phyloP scores from a whole-genome alignment of 1,140 invertebrate species.

The Camponotus pennsylvanicus region DNA sequence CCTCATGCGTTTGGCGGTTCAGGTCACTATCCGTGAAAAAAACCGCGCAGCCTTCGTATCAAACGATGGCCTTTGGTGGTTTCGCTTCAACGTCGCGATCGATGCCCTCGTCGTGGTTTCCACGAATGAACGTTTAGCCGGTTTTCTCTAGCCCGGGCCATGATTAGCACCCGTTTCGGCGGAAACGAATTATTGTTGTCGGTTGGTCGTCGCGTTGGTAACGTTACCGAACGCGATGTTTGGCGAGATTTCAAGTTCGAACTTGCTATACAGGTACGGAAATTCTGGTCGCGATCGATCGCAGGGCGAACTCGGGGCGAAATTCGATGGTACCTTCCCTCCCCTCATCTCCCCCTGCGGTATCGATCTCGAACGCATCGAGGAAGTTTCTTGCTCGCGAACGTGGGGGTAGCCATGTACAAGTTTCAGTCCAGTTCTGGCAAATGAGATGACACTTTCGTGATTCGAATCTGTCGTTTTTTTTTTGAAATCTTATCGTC shows the following conservation, averaged over 20 bases:
- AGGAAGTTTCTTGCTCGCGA: constrained; percentile 48
- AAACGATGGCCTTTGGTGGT: constrained; percentile 10
- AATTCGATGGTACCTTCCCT: constrained; percentile 43
- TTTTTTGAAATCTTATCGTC: neutral
- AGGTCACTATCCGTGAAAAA: constrained; percentile 14
- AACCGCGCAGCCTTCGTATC: constrained; percentile 16
- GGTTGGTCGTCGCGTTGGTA: constrained; percentile 79
- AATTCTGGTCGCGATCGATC: constrained; percentile 65
- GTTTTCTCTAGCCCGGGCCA: constrained; percentile 64
- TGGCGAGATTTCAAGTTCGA: constrained; percentile 55
- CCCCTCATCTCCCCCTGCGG: neutral
- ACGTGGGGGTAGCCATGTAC: constrained; percentile 72
- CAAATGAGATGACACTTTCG: constrained; percentile 6
- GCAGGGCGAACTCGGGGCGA: constrained; percentile 45
- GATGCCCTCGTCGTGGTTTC: constrained; percentile 69
- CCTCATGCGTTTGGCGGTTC: neutral
- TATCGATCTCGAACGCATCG: constrained; percentile 32
- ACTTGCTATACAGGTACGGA: constrained; percentile 18
- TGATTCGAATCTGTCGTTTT: constrained; percentile 6
- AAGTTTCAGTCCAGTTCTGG: constrained; percentile 4
- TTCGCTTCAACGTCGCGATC: constrained; percentile 64
- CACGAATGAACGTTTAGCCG: constrained; percentile 70
- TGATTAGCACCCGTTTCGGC: constrained; percentile 75
- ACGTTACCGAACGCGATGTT: constrained; percentile 62
- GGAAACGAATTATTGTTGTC: constrained; percentile 77